Evolutionary conservation across 2,113 vertebrate genomes (phyloP), one percentile per base, ranked within the genome.

Genomic region (Mesocricetus auratus): DNA sequence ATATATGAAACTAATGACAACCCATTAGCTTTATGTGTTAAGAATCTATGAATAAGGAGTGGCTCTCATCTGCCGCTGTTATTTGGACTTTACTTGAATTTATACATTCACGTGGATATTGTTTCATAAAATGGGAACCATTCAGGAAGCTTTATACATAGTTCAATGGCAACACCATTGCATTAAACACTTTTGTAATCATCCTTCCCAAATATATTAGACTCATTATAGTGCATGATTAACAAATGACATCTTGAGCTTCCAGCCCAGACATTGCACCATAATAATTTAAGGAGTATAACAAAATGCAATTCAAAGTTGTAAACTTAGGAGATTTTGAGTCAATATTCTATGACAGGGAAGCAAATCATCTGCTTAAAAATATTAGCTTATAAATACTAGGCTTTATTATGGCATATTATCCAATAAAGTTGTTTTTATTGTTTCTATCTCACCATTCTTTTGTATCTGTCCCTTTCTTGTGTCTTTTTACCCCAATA

Each of bases 31-130:
- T 74, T 56, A 68, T 75, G 29, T 90, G 29, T 90, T 66, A 45
- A 21, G 85, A 83, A 94, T 96, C 88, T 91, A 3, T 89, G 10
- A 50, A n/a, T 69, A 60, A 83, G 15, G 15, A 1, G 24, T 82
- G 26, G 15, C 7, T 75, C 24, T 75, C 74, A 83, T 45, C 3
- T 75, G 66, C n/a, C 78, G 22, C 42, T 12, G 89, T 87, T 89
- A 86, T 96, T 96, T 96, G 50, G 94, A 87, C n/a, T 71, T 82
- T 96, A 58, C 6, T 24, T 75, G 36, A 92, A 71, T 81, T 89
- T 66, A 75, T 83, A 58, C 22, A 60, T 87, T 88, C n/a, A 77
- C 60, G 66, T 87, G 31, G 66, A 33, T 64, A 19, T n/a, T 77
- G 90, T 86, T 85, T 93, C 11, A 82, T 79, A 87, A 60, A 96